Conservation (phyloP, 2,113 vertebrate species). For the Garra rufa region DNA sequence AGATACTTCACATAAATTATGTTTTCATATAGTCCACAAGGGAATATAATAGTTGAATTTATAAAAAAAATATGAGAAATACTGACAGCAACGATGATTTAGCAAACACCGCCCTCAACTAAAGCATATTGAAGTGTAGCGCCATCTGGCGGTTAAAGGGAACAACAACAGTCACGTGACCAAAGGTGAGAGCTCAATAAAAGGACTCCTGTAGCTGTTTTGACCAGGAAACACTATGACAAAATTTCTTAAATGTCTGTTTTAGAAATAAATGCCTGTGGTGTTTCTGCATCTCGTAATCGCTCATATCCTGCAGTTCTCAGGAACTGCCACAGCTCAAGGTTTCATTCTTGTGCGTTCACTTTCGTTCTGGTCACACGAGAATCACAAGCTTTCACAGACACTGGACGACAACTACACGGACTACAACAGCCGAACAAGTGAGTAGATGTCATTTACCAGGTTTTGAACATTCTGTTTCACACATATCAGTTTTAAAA, state of each 20-base stretch:
- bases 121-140: neutral
- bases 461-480: neutral
- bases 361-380: conserved; percentile 36
- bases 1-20: too few species aligned
- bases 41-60: too few species aligned
- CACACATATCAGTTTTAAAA: neutral
- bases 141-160: neutral
- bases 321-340: neutral
- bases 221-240: neutral
- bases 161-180: neutral
- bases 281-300: neutral
- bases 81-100: neutral
- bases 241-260: neutral
- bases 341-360: neutral
- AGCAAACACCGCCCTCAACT: neutral
- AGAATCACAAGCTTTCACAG: neutral
- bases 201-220: neutral
- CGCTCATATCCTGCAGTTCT: neutral
- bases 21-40: too few species aligned
- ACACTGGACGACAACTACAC: neutral
- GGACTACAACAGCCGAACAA: neutral
- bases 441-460: neutral
- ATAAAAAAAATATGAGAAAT: neutral
- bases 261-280: neutral
- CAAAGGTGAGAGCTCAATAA: neutral